Conservation (phyloP, 2,113 vertebrate genomes). For the Carettochelys insculpta region DNA sequence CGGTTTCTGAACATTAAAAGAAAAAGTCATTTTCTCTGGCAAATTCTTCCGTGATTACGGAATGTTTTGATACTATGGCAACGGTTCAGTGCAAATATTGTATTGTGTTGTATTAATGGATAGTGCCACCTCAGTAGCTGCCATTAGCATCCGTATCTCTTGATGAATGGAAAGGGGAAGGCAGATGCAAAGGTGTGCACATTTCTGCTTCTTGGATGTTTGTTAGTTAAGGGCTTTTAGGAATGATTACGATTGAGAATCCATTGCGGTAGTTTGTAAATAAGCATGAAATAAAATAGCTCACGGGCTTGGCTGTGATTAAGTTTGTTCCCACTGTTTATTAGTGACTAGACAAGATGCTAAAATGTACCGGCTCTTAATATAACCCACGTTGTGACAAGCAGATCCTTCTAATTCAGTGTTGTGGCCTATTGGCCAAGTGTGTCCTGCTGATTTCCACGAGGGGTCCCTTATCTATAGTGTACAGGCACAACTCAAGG, state of each 20-base stretch:
- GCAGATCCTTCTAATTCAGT: not conserved
- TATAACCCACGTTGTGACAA: not conserved
- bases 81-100: not conserved
- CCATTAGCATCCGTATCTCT: not conserved
- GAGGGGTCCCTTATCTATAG: not conserved
- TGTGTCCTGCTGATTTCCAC: rapidly evolving
- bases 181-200: not conserved
- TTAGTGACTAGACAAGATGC: not conserved
- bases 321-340: not conserved
- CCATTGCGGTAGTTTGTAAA: not conserved
- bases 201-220: not conserved
- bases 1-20: not conserved
- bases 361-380: not conserved
- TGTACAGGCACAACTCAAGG: not conserved
- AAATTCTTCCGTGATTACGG: not conserved
- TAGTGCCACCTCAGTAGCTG: not conserved
- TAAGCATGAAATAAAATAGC: not conserved
- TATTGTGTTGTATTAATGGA: not conserved
- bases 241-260: not conserved
- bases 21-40: not conserved
- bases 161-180: not conserved
- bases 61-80: not conserved
- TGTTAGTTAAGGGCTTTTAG: not conserved
- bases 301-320: not conserved
- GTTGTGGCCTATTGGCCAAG: not conserved